A percentile compares a stretch with the other conserved stretches of the same genome.
These are phyloP conservation scores for Agrilus cyanescens DNA, from an alignment of 2,888 invertebrate species.

Conservation along the genomic window DNA sequence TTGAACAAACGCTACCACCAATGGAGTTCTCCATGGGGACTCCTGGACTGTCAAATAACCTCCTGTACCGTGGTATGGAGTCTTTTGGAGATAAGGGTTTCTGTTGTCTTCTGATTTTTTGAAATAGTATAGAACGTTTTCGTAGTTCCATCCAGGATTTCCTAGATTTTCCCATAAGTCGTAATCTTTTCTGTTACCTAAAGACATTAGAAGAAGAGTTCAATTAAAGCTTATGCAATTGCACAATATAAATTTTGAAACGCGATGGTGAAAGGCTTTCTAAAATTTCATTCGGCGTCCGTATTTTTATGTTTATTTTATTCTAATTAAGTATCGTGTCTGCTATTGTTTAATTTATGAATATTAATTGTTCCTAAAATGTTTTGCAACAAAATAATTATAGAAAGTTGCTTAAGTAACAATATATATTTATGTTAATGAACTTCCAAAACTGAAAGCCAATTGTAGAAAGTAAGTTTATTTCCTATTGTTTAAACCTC, in stretches of 20 bases:
- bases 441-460: too few species aligned
- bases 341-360: too few species aligned
- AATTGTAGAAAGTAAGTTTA: too few species aligned
- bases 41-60: conserved; percentile 71
- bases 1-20: conserved; percentile 73
- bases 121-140: conserved; percentile 76
- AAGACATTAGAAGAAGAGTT: background rate
- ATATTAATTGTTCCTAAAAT: too few species aligned
- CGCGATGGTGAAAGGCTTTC: too few species aligned
- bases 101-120: conserved; percentile 82
- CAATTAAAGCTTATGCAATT: background rate
- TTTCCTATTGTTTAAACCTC: background rate
- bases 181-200: conserved; percentile 57
- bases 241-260: too few species aligned
- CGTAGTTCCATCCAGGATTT: conserved; percentile 82
- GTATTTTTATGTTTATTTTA: too few species aligned
- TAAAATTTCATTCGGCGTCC: too few species aligned
- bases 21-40: conserved; percentile 71
- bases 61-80: conserved; percentile 56
- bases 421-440: too few species aligned
- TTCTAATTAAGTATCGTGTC: too few species aligned
- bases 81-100: conserved; percentile 67
- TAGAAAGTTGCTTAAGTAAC: too few species aligned
- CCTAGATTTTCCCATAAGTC: conserved; percentile 76
- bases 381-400: too few species aligned